Base-by-base conservation (phyloP, 2,113 vertebrate genomes). In the Nestor notabilis region DNA sequence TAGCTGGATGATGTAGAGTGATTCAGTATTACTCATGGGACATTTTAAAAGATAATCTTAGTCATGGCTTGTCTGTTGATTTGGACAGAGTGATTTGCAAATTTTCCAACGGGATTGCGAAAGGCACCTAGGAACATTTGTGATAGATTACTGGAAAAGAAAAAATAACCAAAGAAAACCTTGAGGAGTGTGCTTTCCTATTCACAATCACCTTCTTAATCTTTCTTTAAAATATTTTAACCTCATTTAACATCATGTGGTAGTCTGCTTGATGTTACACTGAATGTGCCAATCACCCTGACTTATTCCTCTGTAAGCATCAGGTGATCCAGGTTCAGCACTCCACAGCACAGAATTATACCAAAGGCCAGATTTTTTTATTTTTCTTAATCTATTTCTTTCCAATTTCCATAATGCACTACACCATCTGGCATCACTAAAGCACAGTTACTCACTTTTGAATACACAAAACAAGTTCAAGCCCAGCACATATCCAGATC, bases 311-410 rank as follows among this genome's bases (percentile, higher is more conserved):
- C 87, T 81, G 70, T 88, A 98, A 97, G 94, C 68, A 97, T 44
- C 80, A 69, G 70, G 83, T 93, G 90, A 94, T 88, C 69, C 84
- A 90, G 74, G 87, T 90, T 97, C 95, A 96, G 18, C 50, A 33
- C 85, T 93, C 95, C 86, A 78, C 68, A 94, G 76, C 39, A 95
- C 49, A 94, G 90, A 96, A 97, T 95, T 94, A 95, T 82, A 60
- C 69, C 33, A 1, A 96, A 95, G 89, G 86, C 72, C 83, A 93
- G 84, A 87, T 94, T 96, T 94, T 35, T 95, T 96, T n/a, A n/a
- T 97, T 97, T 89, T 95, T 77, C 35, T 97, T 96, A 80, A 95
- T 69, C 76, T 90, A 87, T 93, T 97, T 97, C 94, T 88, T 97
- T 93, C 74, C 93, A 96, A 63, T 95, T 98, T 96, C 91, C 90